Percentiles rank a stretch among this genome's conserved stretches.
phyloP scores from a whole-genome alignment of 2,888 invertebrate species.

The Athetis lepigone region DNA sequence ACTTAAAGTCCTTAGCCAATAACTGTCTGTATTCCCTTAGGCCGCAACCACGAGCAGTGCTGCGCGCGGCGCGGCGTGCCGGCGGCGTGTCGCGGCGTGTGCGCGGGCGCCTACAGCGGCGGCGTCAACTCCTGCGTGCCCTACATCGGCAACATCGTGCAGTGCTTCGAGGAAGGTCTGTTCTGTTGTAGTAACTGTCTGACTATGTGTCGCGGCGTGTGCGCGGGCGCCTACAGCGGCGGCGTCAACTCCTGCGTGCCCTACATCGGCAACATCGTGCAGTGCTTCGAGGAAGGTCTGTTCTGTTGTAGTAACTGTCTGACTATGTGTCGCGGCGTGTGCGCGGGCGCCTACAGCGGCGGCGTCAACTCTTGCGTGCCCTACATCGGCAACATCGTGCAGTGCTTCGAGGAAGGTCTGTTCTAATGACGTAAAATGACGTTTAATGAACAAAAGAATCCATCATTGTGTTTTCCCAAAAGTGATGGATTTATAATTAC shows the following conservation, averaged over 20 bases:
- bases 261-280: conserved; percentile 95
- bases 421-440: too few relatives aligned
- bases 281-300: conserved; percentile 96
- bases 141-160: conserved; percentile 95
- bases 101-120: conserved; percentile 92
- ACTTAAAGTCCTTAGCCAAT: neutral
- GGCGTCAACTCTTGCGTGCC: conserved; percentile 94
- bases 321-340: conserved; percentile 94
- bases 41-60: conserved; percentile 94
- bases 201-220: conserved; percentile 94
- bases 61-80: conserved; percentile 94
- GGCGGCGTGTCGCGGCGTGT: conserved; percentile 92
- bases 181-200: too few relatives aligned
- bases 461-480: too few relatives aligned
- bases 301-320: too few relatives aligned
- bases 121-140: conserved; percentile 94
- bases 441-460: too few relatives aligned
- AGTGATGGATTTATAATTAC: too few relatives aligned
- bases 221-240: conserved; percentile 92
- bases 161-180: conserved; percentile 96
- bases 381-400: conserved; percentile 95
- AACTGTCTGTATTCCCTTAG: conserved; percentile 65
- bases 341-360: conserved; percentile 92
- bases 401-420: conserved; percentile 96
- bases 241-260: conserved; percentile 94